phyloP scores from a whole-genome alignment of 2,888 invertebrate species.

The Serrognathus titanus region DNA sequence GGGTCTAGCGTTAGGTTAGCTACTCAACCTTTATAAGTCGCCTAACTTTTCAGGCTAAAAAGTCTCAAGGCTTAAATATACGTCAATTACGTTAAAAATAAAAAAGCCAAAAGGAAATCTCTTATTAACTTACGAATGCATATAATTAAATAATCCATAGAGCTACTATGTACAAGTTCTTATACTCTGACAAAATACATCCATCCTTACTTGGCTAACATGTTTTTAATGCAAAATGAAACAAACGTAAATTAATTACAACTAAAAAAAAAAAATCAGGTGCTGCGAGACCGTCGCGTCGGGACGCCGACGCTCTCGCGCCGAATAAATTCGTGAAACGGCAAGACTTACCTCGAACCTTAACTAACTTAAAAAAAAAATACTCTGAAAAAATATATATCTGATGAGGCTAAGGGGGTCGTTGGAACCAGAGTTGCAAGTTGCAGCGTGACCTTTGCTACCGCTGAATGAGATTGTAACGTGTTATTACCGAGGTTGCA shows the following conservation, averaged over 20 bases:
- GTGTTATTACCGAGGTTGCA: no score
- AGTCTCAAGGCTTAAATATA: no score
- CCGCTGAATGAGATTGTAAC: no score
- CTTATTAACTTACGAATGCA: conserved; percentile 7
- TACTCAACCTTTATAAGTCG: no score
- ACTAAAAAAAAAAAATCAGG: no score
- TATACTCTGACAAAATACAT: conserved; percentile 15
- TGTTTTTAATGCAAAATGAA: conserved; percentile 17
- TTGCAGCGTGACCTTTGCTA: no score
- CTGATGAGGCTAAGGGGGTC: conserved; percentile 2
- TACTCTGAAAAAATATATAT: conserved; percentile 7
- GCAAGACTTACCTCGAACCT: conserved; percentile 8
- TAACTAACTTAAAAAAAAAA: conserved; percentile 8
- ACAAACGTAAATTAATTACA: conserved; percentile 3
- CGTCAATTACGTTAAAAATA: background rate
- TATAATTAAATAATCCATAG: conserved; percentile 28
- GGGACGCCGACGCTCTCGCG: no score
- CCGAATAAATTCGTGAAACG: conserved; percentile 14
- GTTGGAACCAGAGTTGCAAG: conserved; percentile 1
- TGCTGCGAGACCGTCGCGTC: no score
- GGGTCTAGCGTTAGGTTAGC: no score
- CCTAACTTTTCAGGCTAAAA: no score
- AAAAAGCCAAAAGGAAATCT: background rate
- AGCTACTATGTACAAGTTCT: conserved; percentile 33
- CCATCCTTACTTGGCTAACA: conserved; percentile 20